Evolutionary conservation across 2,113 vertebrate genomes (phyloP), one percentile per base, ranked within the genome.

Genomic region (Erythrocercus mccallii): DNA sequence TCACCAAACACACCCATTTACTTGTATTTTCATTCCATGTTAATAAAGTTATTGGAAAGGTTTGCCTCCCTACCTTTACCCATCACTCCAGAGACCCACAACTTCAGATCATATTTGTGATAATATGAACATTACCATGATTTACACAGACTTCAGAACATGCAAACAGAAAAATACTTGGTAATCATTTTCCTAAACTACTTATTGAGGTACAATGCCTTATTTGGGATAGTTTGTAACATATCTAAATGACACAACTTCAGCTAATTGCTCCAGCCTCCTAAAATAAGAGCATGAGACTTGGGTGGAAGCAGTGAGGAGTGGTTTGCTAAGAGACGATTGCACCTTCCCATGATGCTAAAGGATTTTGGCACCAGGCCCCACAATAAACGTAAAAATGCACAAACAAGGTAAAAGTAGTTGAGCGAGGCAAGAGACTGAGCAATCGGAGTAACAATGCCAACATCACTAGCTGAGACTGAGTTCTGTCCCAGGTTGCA

Each of bases 321-420:
- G 65, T 35, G 68, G 40, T 77, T 94, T 92, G 66, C 54, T 66
- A 47, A 66, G 68, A 83, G 30, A 23, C 0, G 3, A 3, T 81
- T 68, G 25, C 81, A 92, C 57, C 81, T 80, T 90, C 88, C 94
- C 65, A 77, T 13, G 1, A 71, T 21, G 30, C 42, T 87, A 6
- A 81, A 53, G 60, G 64, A 72, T 94, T 92, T 94, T 89, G 81
- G 50, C 84, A 95, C 21, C 48, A 40, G 48, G 51, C 27, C n/a
- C n/a, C 61, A 81, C 12, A 17, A 56, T 28, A 80, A 92, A 47
- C 51, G 35, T 38, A 33, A 72, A 82, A 57, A 23, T 51, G 24
- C 51, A 65, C 44, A 57, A 56, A 56, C 20, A 81, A 80, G 31
- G 57, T 80, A 51, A 21, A 87, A 80, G 80, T 48, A 48, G 48